phyloP scores from a whole-genome alignment of 2,113 vertebrate genomes.

The Archocentrus centrarchus region DNA sequence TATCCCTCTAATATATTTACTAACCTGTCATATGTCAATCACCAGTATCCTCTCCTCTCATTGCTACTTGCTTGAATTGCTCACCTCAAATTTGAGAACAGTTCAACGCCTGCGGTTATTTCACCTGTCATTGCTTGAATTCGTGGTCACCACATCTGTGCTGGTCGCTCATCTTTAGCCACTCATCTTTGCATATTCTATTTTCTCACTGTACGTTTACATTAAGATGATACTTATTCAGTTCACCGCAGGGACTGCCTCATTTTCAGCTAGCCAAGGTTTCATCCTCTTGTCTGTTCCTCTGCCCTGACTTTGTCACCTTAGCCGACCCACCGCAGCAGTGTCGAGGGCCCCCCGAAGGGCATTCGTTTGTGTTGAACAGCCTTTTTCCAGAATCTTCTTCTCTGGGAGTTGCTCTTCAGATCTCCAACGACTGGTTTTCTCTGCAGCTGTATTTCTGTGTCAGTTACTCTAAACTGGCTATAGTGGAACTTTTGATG shows the following conservation, averaged over 20 bases:
- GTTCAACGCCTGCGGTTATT: neutral
- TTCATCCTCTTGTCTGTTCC: constrained; percentile 7
- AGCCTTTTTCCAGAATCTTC: neutral
- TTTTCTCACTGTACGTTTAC: constrained; percentile 8
- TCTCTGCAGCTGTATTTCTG: neutral
- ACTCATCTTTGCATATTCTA: neutral
- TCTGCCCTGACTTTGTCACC: constrained; percentile 17
- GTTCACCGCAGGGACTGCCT: neutral
- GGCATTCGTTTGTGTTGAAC: constrained; percentile 22
- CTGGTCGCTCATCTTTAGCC: neutral
- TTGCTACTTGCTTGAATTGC: neutral
- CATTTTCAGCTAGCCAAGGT: constrained; percentile 18
- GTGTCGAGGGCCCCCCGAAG: constrained; percentile 23
- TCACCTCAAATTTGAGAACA: too few species aligned
- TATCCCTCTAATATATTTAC: neutral
- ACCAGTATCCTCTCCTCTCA: neutral
- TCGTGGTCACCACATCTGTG: too few species aligned
- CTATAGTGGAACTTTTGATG: neutral
- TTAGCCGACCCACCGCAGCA: constrained; percentile 17
- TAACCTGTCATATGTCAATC: neutral
- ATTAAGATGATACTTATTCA: constrained; percentile 16
- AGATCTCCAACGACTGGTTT: neutral
- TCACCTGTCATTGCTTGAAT: too few species aligned
- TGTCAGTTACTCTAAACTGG: neutral
- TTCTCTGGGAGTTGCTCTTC: neutral